Evolutionary conservation across 1,140 invertebrate genomes (phyloP), one percentile per base, ranked within the genome.

Genomic region (Holcopasites calliopsidis): DNA sequence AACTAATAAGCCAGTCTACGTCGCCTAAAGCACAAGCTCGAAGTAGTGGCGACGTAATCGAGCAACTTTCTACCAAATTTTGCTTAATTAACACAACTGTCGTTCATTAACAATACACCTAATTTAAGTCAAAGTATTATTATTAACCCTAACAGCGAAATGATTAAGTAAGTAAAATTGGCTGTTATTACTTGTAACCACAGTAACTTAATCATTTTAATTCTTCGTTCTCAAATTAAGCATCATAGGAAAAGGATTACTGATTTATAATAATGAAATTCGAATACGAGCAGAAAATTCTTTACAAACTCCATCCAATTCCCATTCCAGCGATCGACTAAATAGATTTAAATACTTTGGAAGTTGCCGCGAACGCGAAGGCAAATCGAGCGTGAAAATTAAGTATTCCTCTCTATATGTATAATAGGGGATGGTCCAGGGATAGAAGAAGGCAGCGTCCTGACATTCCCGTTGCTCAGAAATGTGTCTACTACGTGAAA

Each of bases 391-490:
- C 62, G 61, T 66, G 62, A 74, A 38, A 74, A 74, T 74, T 74
- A 74, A 74, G 71, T 74, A 74, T 66, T 54, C 71, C 38, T 44
- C 28, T 44, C 31, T 44, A 52, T 62, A 62, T n/a, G n/a, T n/a
- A n/a, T n/a, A 13, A 55, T 33, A 54, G 70, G 52, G 49, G n/a
- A 65, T n/a, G 71, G 61, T 7, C 4, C 50, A 23, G 35, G 62
- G 28, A 71, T 69, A 66, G 65, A 16, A 31, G 33, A n/a, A 44
- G 44, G 44, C 5, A n/a, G 38, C 38, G 38, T 6, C 21, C 33
- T 76, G 75, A 77, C 81, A 83, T 83, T 83, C 80, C 81, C 71
- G 58, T 54, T 82, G 80, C 58, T 47, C 70, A 78, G 76, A 83
- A 83, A 81, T 82, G 81, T 77, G 72, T 75, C 79, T 42, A 40